Evolutionary conservation across 2,888 invertebrate genomes (phyloP), one percentile per base, ranked within the genome.

Genomic region (Lasioglossum calceatum): DNA sequence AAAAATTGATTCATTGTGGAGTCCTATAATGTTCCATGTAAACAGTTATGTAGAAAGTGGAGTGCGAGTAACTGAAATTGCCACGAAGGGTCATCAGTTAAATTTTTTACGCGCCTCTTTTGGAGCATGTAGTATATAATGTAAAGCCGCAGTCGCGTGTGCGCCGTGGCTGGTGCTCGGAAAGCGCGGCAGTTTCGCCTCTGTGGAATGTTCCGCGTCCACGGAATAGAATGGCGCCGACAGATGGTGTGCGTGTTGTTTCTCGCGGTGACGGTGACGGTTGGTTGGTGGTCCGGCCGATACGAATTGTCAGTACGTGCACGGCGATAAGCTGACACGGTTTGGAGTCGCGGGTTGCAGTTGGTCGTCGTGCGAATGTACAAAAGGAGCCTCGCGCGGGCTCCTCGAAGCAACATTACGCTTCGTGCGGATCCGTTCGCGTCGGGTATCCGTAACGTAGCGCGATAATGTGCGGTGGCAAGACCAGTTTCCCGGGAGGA

Each of bases 251-350:
- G 61, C 73, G 70, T 10, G 32, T 39, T 32, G 77, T 27, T 50
- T 44, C 58, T 82, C 75, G 73, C 16, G 71, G 54, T 50, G 74
- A 76, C 16, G 71, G 54, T 50, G 74, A 76, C 58, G 42, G 78
- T 70, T 50, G 42, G 78, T 70, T 50, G 73, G 82, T 72, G 44
- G 72, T 79, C 84, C 73, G 64, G 82, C 70, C 71, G 88, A 84
- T 83, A 81, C 77, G 71, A 82, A 80, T 82, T 81, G 88, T 87
- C 88, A 91, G 90, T 91, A 90, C 84, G 87, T 87, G 86, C 74
- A 89, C 86, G 81, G 54, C 86, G 81, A 84, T 78, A 80, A 85
- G 79, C 70, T 82, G 61, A 75, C 73, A 71, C 67, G 81, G 87
- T 81, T 72, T 47, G 72, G 32, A 71, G 72, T 54, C 12, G 77